Percentiles rank a stretch among this genome's conserved stretches.
phyloP scores from a whole-genome alignment of 2,797 vertebrate species.

The Simalia tracyae region DNA sequence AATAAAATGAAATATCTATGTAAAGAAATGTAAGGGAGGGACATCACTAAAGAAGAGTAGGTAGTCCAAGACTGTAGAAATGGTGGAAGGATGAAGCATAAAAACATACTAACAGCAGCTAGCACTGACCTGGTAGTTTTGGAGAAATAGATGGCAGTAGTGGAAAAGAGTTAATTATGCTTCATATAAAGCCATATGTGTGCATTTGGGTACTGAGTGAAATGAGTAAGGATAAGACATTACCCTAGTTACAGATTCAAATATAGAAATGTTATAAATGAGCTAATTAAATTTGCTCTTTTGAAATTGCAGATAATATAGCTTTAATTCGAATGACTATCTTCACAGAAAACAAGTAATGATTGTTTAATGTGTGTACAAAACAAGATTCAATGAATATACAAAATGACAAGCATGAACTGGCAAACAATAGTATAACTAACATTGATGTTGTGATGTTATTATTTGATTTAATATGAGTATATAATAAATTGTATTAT shows the following conservation, averaged over 20 bases:
- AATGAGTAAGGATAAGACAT: slow-evolving; percentile 3
- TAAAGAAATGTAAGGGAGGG: neutral
- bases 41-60: neutral
- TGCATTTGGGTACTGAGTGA: neutral
- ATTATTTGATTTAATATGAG: slow-evolving; percentile 35
- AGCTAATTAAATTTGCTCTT: slow-evolving; percentile 47
- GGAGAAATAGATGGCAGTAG: neutral
- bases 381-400: slow-evolving; percentile 42
- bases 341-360: slow-evolving; percentile 55
- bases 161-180: neutral
- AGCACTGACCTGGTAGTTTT: neutral
- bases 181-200: neutral
- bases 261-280: slow-evolving; percentile 28
- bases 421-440: slow-evolving; percentile 27
- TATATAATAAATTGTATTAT: slow-evolving; percentile 30
- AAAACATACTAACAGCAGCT: neutral
- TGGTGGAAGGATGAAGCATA: neutral
- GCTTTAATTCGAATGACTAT: slow-evolving; percentile 33
- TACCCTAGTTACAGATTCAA: slow-evolving; percentile 24
- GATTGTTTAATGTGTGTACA: slow-evolving; percentile 37
- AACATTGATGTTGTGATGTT: slow-evolving; percentile 7
- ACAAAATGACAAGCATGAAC: slow-evolving; percentile 23
- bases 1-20: neutral
- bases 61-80: neutral
- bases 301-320: slow-evolving; percentile 27